phyloP scores from a whole-genome alignment of 2,113 vertebrate genomes.

The Tetrao urogallus region DNA sequence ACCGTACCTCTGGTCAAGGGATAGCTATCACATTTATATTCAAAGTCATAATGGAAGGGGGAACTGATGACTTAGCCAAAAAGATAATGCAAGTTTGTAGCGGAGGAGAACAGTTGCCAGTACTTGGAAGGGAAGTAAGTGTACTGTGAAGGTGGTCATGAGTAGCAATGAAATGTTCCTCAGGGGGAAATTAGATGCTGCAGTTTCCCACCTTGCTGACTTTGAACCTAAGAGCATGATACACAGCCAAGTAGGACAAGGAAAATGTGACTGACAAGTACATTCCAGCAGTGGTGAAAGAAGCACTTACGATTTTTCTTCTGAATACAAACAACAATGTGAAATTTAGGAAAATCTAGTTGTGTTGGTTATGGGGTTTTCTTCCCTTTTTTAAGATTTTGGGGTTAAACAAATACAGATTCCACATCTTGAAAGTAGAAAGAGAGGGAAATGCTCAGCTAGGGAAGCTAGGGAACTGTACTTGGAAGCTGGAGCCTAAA shows the following conservation, averaged over 20 bases:
- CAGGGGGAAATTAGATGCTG: neutral
- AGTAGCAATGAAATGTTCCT: neutral
- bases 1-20: neutral
- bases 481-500: neutral
- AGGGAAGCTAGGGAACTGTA: neutral
- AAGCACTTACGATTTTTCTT: neutral
- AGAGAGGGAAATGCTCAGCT: neutral
- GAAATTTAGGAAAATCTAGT: neutral
- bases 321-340: neutral
- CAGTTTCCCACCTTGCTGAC: neutral
- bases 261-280: neutral
- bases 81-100: neutral
- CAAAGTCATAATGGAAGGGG: neutral
- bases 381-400: neutral
- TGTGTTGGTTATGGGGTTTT: neutral
- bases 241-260: neutral
- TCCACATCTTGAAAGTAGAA: neutral
- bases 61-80: neutral
- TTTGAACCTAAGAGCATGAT: neutral
- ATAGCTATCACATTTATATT: neutral
- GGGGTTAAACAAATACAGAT: rapidly evolving
- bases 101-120: neutral
- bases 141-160: slow-evolving; percentile 12
- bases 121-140: neutral
- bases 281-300: neutral